These are phyloP conservation scores for Halictus quadricinctus DNA, from an alignment of 2,888 invertebrate species.

Conservation along the genomic window DNA sequence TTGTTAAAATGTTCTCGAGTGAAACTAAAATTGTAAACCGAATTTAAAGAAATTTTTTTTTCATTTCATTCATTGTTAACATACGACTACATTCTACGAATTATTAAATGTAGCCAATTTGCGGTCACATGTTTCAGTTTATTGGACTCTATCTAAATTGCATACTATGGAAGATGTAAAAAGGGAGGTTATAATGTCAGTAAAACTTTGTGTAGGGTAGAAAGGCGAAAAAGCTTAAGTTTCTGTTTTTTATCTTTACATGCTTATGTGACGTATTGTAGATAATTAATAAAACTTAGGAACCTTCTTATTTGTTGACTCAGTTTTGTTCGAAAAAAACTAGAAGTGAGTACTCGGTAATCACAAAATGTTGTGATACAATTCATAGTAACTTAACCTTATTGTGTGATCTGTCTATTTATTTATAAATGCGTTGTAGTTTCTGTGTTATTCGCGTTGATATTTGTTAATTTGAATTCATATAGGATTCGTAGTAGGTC, in stretches of 20 bases:
- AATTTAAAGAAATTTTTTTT: not conserved
- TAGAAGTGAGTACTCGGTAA: not conserved
- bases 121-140: not conserved
- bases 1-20: not conserved
- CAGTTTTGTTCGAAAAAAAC: not conserved
- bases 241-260: not conserved
- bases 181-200: not conserved
- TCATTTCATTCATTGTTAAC: not conserved
- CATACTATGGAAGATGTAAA: not conserved
- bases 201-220: slow-evolving; percentile 2
- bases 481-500: not conserved
- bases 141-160: not conserved
- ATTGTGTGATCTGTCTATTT: not conserved
- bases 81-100: not conserved
- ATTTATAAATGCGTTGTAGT: not conserved
- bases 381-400: slow-evolving; percentile 12
- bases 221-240: not conserved
- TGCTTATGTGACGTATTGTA: not conserved
- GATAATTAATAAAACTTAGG: slow-evolving; percentile 5
- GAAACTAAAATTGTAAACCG: not conserved
- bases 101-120: not conserved
- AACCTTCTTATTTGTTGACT: not conserved
- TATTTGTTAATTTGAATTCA: not conserved
- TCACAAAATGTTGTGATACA: not conserved
- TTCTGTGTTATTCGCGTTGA: not conserved